phyloP scores from a whole-genome alignment of 2,888 invertebrate genomes.

The Tineola bisselliella region DNA sequence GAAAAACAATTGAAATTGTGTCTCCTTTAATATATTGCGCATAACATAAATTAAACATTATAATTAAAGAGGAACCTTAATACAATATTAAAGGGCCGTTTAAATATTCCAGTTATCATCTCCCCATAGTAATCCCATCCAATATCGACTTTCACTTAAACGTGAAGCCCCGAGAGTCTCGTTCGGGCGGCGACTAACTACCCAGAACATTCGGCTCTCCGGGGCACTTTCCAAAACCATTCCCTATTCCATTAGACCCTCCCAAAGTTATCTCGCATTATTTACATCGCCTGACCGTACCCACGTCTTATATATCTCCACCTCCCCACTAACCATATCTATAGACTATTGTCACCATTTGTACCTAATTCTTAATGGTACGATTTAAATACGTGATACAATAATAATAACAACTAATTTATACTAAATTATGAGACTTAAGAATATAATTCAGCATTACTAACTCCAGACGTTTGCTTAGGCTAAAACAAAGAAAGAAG shows the following conservation, averaged over 20 bases:
- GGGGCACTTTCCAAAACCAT: slow-evolving; percentile 61
- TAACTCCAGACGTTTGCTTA: no score
- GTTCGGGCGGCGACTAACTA: slow-evolving; percentile 36
- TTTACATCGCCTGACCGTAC: slow-evolving; percentile 66
- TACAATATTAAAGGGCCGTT: slow-evolving; percentile 20
- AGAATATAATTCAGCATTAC: no score
- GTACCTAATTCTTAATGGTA: no score
- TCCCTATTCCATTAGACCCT: slow-evolving; percentile 66
- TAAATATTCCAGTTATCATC: slow-evolving; percentile 50
- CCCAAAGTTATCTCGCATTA: slow-evolving; percentile 64
- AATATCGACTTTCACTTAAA: slow-evolving; percentile 61
- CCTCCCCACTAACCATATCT: slow-evolving; percentile 43
- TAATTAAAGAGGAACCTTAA: no score
- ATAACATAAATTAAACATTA: background rate
- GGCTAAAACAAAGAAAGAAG: no score
- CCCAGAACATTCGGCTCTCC: slow-evolving; percentile 40
- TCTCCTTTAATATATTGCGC: no score
- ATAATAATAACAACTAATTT: no score
- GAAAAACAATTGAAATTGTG: no score
- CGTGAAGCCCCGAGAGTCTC: slow-evolving; percentile 33
- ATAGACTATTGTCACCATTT: background rate
- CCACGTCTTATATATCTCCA: slow-evolving; percentile 54
- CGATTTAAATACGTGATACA: no score
- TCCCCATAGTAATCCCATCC: slow-evolving; percentile 34
- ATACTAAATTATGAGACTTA: no score